Evolutionary conservation across 2,797 vertebrate genomes (phyloP), one percentile per base, ranked within the genome.

Genomic region (Luscinia megarhynchos): DNA sequence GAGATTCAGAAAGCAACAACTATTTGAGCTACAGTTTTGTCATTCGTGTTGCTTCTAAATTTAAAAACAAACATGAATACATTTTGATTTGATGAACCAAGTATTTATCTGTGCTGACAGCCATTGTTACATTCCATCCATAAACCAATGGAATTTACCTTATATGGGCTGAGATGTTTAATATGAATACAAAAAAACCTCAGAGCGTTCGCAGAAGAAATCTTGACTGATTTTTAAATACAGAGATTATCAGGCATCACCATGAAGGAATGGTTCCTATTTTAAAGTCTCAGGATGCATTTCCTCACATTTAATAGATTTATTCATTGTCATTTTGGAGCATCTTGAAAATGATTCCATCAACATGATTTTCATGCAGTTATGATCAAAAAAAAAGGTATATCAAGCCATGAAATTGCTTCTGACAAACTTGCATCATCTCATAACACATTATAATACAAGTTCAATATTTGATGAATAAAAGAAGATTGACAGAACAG

Each of bases 321-420:
- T 67, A 59, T 96, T 80, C 90, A 61, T 17, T 83, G 63, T 62
- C 30, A 85, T 40, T 95, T 84, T 69, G 34, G 40, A 55, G 8
- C 55, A 53, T 51, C 68, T 81, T 63, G 41, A 76, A 92, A 73
- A 12, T 78, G 6, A 81, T 92, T 90, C 40, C 20, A 94, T 83
- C 83, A 94, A 88, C 12, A 92, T 36, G 77, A 90, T 96, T 96
- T 96, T 84, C 58, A 87, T 53, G 66, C 74, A 53, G 53, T 95
- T 96, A 94, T 95, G 81, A 95, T 95, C 6, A 89, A 94, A 95
- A 68, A 66, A 69, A 64, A 70, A 20, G 4, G 4, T 58, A n/a
- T 78, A 89, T 43, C 9, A 87, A 93, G 36, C 75, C 74, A 80
- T 96, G 69, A 96, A 96, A 97, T 90, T 95, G 19, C 54, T 95